Percentiles rank a stretch among this genome's conserved stretches.
These are phyloP conservation scores for Syngnathoides biaculeatus DNA, from an alignment of 2,113 vertebrate genomes.

Conservation along the genomic window DNA sequence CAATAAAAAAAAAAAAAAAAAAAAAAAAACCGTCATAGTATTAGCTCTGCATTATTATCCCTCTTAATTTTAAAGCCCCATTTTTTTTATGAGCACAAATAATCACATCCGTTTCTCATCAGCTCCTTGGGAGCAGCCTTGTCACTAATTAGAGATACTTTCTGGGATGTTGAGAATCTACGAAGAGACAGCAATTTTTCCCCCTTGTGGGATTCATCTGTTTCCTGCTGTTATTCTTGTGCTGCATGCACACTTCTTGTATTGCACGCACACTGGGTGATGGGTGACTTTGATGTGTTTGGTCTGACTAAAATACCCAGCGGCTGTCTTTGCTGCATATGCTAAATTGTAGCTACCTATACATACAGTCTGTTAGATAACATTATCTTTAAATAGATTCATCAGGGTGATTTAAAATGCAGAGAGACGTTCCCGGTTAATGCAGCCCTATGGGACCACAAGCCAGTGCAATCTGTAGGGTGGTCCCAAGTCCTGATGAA, in stretches of 20 bases:
- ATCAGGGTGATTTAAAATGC: neutral
- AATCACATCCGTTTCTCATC: constrained; percentile 67
- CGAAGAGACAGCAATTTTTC: constrained; percentile 43
- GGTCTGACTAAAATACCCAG: constrained; percentile 46
- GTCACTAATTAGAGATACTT: constrained; percentile 69
- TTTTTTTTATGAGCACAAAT: constrained; percentile 46
- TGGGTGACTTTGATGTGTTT: constrained; percentile 46
- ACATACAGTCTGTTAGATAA: neutral
- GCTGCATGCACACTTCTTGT: constrained; percentile 50
- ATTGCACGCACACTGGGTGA: constrained; percentile 34
- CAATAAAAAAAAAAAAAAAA: constrained; percentile 18
- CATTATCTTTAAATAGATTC: neutral
- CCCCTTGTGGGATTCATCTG: constrained; percentile 63
- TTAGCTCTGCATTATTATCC: constrained; percentile 21
- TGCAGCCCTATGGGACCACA: too few species aligned
- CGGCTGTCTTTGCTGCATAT: constrained; percentile 46
- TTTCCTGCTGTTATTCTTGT: constrained; percentile 68
- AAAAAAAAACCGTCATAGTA: constrained; percentile 18
- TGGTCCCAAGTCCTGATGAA: too few species aligned
- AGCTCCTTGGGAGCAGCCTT: constrained; percentile 55
- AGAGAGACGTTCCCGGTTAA: neutral
- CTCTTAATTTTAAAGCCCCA: constrained; percentile 24
- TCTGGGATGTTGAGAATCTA: constrained; percentile 61
- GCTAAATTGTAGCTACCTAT: constrained; percentile 16
- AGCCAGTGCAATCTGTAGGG: too few species aligned